phyloP scores from a whole-genome alignment of 2,888 invertebrate genomes.

The Drosophila sordidula region DNA sequence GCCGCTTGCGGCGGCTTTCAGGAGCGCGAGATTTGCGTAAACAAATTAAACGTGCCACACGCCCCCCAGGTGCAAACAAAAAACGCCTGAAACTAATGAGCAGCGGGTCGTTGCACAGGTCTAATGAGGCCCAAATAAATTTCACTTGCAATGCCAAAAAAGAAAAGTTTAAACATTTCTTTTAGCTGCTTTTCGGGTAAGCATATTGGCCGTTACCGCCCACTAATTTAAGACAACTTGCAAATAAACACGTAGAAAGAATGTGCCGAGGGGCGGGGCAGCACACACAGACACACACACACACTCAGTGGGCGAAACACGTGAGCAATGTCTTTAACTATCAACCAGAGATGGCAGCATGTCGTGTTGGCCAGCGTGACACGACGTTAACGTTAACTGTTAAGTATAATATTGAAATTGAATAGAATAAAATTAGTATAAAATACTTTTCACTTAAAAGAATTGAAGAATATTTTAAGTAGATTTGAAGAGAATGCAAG shows the following conservation, averaged over 20 bases:
- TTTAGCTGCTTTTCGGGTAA: constrained; percentile 19
- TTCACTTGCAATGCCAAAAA: constrained; percentile 20
- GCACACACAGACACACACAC: constrained; percentile 25
- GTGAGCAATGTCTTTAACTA: constrained; percentile 60
- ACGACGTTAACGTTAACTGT: too few species aligned
- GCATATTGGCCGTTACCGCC: constrained; percentile 36
- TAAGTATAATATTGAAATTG: too few species aligned
- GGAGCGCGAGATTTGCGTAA: constrained; percentile 66
- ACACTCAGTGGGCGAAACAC: constrained; percentile 28
- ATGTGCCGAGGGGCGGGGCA: constrained; percentile 12
- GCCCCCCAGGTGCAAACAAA: constrained; percentile 18
- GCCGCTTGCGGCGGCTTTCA: constrained; percentile 16
- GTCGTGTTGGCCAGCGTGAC: not conserved
- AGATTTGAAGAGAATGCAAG: too few species aligned
- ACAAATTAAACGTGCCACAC: constrained; percentile 63
- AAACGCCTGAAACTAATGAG: constrained; percentile 31
- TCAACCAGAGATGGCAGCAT: constrained; percentile 12
- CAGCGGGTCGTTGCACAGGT: constrained; percentile 23
- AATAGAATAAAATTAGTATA: not conserved
- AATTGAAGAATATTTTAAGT: too few species aligned
- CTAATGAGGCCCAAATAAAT: constrained; percentile 57
- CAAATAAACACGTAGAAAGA: constrained; percentile 48
- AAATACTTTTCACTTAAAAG: too few species aligned
- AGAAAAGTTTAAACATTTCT: constrained; percentile 46
- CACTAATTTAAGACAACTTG: constrained; percentile 25